Conservation (phyloP, 2,113 vertebrate species). For the Anolis sagrei region DNA sequence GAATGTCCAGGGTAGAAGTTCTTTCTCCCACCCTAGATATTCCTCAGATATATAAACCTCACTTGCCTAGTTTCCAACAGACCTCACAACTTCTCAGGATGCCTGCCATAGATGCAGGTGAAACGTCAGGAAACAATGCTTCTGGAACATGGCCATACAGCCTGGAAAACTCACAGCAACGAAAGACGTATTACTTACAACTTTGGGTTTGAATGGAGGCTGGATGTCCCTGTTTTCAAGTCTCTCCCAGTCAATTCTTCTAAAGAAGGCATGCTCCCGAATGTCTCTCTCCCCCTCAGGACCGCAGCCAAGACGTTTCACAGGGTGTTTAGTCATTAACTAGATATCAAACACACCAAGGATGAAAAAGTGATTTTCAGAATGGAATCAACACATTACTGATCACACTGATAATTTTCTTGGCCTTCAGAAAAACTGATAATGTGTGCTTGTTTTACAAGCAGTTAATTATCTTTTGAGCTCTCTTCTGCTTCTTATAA, state of each 20-base stretch:
- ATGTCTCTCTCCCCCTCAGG: slow-evolving; percentile 92
- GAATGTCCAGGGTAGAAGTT: no score
- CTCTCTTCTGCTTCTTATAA: not conserved
- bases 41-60: no score
- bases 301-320: slow-evolving; percentile 93
- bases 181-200: no score
- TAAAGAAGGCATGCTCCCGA: slow-evolving; percentile 95
- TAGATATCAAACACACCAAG: slow-evolving; percentile 55
- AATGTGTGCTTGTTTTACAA: not conserved
- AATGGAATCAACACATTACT: not conserved
- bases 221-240: slow-evolving; percentile 94
- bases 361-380: not conserved
- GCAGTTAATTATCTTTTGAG: not conserved
- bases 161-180: no score
- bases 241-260: slow-evolving; percentile 97
- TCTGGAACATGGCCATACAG: no score
- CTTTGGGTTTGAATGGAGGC: slow-evolving; percentile 97
- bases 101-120: no score
- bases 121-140: no score
- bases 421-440: not conserved
- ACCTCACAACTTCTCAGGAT: no score
- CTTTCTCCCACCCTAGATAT: no score
- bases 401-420: not conserved
- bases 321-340: slow-evolving; percentile 98
- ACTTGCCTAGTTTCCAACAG: no score